A percentile compares a stretch with the other conserved stretches of the same genome.
Conservation (phyloP, 37 sponge, comb jelly and placozoan genomes). For the Amphimedon queenslandica region DNA sequence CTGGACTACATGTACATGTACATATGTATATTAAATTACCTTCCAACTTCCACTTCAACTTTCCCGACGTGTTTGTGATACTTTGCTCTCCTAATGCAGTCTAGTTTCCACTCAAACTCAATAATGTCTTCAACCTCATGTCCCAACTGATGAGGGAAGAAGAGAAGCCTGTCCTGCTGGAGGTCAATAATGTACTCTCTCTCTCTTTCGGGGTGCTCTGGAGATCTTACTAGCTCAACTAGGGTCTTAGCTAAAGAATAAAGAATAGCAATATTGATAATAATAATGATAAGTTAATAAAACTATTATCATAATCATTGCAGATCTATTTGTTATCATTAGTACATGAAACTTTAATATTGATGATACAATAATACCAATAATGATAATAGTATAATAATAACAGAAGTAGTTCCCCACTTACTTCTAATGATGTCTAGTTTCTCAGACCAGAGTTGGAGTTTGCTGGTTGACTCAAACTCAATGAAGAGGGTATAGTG, state of each 20-base stretch:
- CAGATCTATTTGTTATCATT: too few relatives aligned
- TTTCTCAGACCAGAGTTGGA: conserved; percentile 42
- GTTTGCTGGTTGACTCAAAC: conserved; percentile 56
- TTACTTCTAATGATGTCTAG: conserved; percentile 23
- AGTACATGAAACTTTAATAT: too few relatives aligned
- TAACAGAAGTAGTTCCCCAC: background rate
- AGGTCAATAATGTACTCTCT: conserved; percentile 49
- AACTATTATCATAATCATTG: background rate
- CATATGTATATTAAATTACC: conserved; percentile 8
- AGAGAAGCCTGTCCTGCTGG: conserved; percentile 11
- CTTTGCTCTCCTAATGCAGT: conserved; percentile 37
- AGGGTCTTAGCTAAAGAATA: conserved; percentile 18
- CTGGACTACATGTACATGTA: background rate
- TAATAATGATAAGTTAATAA: background rate
- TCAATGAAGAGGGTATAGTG: conserved; percentile 21
- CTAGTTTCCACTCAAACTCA: conserved; percentile 42
- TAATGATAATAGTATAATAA: too few relatives aligned
- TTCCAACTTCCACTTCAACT: conserved; percentile 62
- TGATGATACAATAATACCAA: too few relatives aligned
- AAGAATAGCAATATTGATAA: background rate
- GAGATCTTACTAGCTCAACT: conserved; percentile 45
- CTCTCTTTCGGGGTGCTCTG: conserved; percentile 38
- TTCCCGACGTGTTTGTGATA: conserved; percentile 49
- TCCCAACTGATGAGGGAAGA: background rate
- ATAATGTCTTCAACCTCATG: background rate